A percentile compares a stretch with the other conserved stretches of the same genome.
phyloP scores from a whole-genome alignment of 2,113 vertebrate species.

The Phaetusa simplex region DNA sequence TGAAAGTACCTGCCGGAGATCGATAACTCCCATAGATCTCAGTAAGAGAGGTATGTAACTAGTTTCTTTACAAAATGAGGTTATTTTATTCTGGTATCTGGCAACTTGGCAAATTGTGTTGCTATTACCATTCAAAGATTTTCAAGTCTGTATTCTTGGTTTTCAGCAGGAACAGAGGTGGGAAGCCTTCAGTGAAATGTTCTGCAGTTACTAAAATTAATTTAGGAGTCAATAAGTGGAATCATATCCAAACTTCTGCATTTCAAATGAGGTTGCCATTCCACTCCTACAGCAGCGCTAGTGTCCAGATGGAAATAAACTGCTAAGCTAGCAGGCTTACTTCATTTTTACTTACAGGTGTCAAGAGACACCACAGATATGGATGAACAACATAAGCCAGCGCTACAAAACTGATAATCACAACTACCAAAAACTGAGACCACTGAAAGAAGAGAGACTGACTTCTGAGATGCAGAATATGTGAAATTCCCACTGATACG shows the following conservation, averaged over 20 bases:
- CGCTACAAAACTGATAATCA: background rate
- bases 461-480: background rate
- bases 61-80: background rate
- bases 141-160: constrained; percentile 21
- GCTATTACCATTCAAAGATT: background rate
- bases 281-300: background rate
- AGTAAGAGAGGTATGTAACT: background rate
- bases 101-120: background rate
- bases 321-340: background rate
- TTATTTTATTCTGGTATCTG: background rate
- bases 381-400: background rate
- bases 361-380: background rate
- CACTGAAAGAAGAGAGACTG: background rate
- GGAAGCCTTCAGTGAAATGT: constrained; percentile 14
- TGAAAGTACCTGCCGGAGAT: background rate
- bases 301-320: background rate
- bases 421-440: background rate
- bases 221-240: constrained; percentile 21
- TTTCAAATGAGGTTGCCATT: background rate
- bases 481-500: background rate
- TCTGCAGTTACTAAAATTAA: constrained; percentile 1
- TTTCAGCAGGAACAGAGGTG: constrained; percentile 4
- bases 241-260: background rate
- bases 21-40: background rate
- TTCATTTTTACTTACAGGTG: background rate